Base-by-base conservation (phyloP, 2,888 invertebrate genomes). In the Lepidocyrtinus sp. region DNA sequence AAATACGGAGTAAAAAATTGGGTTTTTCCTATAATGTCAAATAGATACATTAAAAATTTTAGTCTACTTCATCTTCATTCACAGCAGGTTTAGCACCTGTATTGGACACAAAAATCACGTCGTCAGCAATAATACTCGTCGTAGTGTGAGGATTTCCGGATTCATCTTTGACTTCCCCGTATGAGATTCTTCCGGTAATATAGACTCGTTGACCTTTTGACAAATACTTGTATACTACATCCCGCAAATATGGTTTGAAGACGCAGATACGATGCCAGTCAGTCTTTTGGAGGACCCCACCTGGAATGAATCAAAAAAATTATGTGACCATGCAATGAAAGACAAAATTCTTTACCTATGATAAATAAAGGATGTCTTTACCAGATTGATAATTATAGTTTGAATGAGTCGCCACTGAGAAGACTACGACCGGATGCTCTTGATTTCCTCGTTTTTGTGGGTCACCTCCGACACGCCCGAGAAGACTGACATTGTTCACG, bases 251-350 rank as follows among this genome's bases (percentile, higher is more conserved):
- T 1, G 96, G 96, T 87, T 93, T 95, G 88, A 97, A 97, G 5
- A 97, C 93, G 86, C 94, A 93, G 67, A 97, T 89, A 87, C 95
- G 91, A 89, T 97, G 97, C 97, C 97, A 97, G 86, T 97, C 96
- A 7, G 96, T 96, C 87, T 94, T 93, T 88, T 96, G 96, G 70
- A 94, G 89, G 87, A 93, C 91, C 86, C 96, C 95, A 2, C 95
- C 96, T 88, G 91, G 90, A 83, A 81, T 81, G 27, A 65, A 63
- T 21, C 17, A 61, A 1, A 63, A 5, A 55, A 15, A 46, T 46
- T 68, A 68, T 3, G 21, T 68, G 25, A 68, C 17, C 5, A n/a
- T 55, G 12, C 2, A 17, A 55, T 17, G 55, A 12, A 55, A n/a
- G 17, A 55, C 17, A 55, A 55, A 12, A 55, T 17, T 55, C 5